A percentile compares a stretch with the other conserved stretches of the same genome.
Conservation (phyloP, 2,797 vertebrate species). For the Psittacula derbiana region DNA sequence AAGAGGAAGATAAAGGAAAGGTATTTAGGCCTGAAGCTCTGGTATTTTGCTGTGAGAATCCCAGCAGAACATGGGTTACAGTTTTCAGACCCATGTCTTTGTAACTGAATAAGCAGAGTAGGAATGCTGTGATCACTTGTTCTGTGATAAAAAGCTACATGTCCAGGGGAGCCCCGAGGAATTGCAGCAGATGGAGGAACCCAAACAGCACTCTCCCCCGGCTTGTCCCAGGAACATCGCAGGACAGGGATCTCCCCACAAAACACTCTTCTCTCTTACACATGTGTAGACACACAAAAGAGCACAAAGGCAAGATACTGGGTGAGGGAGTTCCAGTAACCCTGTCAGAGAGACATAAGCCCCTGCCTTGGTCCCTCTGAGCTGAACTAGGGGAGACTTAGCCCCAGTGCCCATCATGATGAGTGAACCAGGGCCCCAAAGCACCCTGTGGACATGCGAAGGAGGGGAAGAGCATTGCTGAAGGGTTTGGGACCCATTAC, state of each 20-base stretch:
- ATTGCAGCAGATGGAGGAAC: neutral
- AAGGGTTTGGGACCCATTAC: neutral
- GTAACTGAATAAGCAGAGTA: neutral
- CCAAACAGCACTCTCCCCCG: neutral
- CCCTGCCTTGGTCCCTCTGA: neutral
- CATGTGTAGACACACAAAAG: fast-evolving
- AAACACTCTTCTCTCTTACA: neutral
- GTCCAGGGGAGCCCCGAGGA: neutral
- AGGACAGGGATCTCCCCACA: neutral
- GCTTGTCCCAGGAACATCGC: fast-evolving
- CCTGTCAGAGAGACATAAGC: neutral
- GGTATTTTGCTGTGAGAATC: neutral
- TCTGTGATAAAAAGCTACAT: neutral
- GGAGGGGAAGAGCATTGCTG: neutral
- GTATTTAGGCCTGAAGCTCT: neutral
- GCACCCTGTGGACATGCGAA: neutral
- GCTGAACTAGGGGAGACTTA: neutral
- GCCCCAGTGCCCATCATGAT: neutral
- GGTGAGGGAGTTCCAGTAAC: neutral
- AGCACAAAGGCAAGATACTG: neutral
- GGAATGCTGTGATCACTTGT: neutral
- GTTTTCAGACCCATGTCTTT: neutral
- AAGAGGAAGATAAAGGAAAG: neutral
- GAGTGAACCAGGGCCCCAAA: neutral
- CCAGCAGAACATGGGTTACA: neutral